Evolutionary conservation across 92 coral and sea anemone species (phyloP).

Genomic region (Actinernus sp.): DNA sequence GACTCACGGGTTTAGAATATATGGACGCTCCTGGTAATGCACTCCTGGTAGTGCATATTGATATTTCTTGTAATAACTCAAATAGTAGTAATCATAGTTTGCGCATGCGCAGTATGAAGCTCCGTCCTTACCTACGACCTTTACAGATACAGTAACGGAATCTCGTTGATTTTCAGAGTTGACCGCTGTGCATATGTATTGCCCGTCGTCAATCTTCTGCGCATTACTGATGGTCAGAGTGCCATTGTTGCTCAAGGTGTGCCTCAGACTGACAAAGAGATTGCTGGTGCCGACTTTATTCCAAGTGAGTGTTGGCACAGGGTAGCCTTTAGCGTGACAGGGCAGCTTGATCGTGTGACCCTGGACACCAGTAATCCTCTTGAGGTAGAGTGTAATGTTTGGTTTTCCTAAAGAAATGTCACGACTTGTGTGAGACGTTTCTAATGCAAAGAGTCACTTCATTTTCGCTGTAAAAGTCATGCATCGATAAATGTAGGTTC

Average conservation of each 20-base stretch:
- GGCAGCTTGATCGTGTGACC: conserved; percentile 79
- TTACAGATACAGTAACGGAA: conserved; percentile 24
- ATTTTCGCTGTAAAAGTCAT: too few relatives aligned
- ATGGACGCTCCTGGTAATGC: too few relatives aligned
- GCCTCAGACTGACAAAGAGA: conserved; percentile 71
- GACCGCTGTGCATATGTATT: conserved; percentile 79
- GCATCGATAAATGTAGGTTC: too few relatives aligned
- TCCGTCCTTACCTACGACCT: conserved; percentile 56
- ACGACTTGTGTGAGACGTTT: too few relatives aligned
- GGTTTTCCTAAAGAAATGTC: conserved; percentile 73
- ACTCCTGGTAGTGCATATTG: too few relatives aligned
- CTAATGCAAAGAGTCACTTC: too few relatives aligned
- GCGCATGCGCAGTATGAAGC: too few relatives aligned
- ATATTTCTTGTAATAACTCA: too few relatives aligned
- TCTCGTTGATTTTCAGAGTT: conserved; percentile 54
- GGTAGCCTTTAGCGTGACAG: conserved; percentile 91
- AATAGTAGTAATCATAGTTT: too few relatives aligned
- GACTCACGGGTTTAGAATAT: too few relatives aligned
- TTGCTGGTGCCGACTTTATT: conserved; percentile 38
- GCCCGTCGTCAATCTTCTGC: conserved; percentile 82
- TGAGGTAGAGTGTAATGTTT: conserved; percentile 61
- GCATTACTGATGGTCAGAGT: conserved; percentile 61
- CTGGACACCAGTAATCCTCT: conserved; percentile 54
- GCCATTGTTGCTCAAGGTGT: conserved; percentile 71
- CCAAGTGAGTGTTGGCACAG: conserved; percentile 78